Evolutionary conservation across 2,113 vertebrate genomes (phyloP), one percentile per base, ranked within the genome.

Genomic region (Diadophis punctatus): DNA sequence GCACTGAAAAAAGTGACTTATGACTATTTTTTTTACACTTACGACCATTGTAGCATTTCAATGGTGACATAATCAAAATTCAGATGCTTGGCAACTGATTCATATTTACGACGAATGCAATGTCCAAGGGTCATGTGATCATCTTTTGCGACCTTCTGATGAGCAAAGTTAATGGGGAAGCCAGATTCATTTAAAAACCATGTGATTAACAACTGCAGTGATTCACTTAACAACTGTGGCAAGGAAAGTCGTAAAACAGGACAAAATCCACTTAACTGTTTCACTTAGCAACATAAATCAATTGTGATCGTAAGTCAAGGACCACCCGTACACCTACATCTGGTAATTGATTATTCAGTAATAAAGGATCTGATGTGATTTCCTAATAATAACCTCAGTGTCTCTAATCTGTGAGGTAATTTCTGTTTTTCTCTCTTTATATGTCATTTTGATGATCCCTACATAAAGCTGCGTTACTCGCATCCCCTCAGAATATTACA

Each of bases 401-500:
- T 43, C 74, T 39, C 74, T 80, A 80, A 80, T 43, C 18, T 22
- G 34, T 43, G 34, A 80, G 74, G 11, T 18, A 68, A 63, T 84
- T 8, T 90, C 23, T 95, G 9, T 8, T 55, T 16, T 49, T 92
- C 56, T 89, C 85, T 46, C 63, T n/a, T 1, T 92, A 52, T 92
- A 93, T 2, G 16, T 93, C 12, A 4, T n/a, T 63, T 80, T 85
- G 30, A 8, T 85, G n/a, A 86, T 60, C 93, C 94, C 89, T 93
- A 97, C 97, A 60, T 92, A 93, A 90, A 95, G 95, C 91, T 23
- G 46, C 22, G 7, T 5, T 93, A 14, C 90, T 98, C 86, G 95
- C 97, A 90, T 92, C 96, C 51, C 98, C 98, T 89, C 96, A 96
- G 94, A 97, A 97, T 87, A 94, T 98, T 93, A 97, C 97, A 53